Evolutionary conservation across 1,140 invertebrate genomes (phyloP).

Genomic region (Manduca sexta): DNA sequence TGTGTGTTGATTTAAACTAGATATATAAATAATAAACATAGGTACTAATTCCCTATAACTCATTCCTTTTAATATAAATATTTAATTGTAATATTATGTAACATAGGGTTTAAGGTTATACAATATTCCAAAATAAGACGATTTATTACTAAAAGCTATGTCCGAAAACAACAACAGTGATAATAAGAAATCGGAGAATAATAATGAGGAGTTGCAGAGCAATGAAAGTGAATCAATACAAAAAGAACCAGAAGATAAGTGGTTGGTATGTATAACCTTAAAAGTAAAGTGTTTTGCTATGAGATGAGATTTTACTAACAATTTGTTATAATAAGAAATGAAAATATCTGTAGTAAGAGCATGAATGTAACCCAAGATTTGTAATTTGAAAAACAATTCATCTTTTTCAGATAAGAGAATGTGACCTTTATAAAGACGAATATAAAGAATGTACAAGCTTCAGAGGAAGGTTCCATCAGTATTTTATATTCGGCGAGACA

Average conservation of each 20-base stretch:
- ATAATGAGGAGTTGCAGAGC: conserved; percentile 1
- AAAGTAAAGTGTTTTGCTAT: not conserved
- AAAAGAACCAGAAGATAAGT: conserved; percentile 37
- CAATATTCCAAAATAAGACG: not conserved
- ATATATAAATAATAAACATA: too few species aligned
- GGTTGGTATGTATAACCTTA: conserved; percentile 35
- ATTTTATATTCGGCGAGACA: conserved; percentile 84
- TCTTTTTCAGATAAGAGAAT: conserved; percentile 78
- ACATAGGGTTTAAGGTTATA: not conserved
- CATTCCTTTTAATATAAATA: not conserved
- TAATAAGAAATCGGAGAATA: conserved; percentile 1
- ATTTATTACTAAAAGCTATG: conserved; percentile 5
- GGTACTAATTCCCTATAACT: too few species aligned
- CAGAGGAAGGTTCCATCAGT: conserved; percentile 86
- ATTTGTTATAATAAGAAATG: too few species aligned
- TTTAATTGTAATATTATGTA: not conserved
- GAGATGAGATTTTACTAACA: too few species aligned
- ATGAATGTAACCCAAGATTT: not conserved
- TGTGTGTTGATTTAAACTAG: too few species aligned
- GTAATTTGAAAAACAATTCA: conserved; percentile 7
- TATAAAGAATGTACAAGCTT: conserved; percentile 84
- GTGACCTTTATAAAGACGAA: conserved; percentile 84
- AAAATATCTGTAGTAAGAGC: too few species aligned
- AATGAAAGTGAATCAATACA: conserved; percentile 1
- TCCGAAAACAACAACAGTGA: conserved; percentile 5